Evolutionary conservation across 2,888 invertebrate species (phyloP).

Genomic region (Spialia ferax): DNA sequence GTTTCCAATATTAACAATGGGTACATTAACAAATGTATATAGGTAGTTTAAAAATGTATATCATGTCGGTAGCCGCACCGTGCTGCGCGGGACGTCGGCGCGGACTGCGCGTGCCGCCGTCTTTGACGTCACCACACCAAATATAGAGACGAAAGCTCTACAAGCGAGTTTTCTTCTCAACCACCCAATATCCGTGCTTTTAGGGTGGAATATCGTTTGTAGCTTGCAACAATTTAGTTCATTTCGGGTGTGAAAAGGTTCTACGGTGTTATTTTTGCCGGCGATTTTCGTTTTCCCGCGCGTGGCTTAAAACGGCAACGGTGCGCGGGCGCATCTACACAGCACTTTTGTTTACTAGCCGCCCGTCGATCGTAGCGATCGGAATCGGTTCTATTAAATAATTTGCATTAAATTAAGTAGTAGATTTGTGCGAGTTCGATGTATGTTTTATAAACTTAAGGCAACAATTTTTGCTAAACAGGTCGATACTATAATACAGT

Average conservation of each 20-base stretch:
- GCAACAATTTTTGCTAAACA: not conserved
- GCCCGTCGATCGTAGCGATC: slow-evolving; percentile 20
- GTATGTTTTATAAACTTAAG: not conserved
- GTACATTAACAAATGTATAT: slow-evolving; percentile 41
- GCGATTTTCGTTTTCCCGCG: slow-evolving; percentile 76
- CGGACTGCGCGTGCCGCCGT: slow-evolving; percentile 73
- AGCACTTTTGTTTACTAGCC: slow-evolving; percentile 67
- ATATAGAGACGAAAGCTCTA: slow-evolving; percentile 65
- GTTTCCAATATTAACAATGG: slow-evolving; percentile 24
- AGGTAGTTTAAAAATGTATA: slow-evolving; percentile 38
- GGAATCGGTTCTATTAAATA: slow-evolving; percentile 20
- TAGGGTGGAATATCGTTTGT: slow-evolving; percentile 54
- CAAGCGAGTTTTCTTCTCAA: slow-evolving; percentile 54
- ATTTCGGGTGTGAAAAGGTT: slow-evolving; percentile 66
- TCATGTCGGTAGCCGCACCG: slow-evolving; percentile 59
- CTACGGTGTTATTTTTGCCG: slow-evolving; percentile 82
- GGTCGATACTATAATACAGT: too few species aligned
- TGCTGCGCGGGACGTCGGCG: slow-evolving; percentile 67
- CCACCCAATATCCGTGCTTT: slow-evolving; percentile 13
- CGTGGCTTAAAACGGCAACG: slow-evolving; percentile 83
- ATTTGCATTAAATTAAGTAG: slow-evolving; percentile 24
- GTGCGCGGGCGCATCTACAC: slow-evolving; percentile 56
- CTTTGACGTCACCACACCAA: slow-evolving; percentile 74
- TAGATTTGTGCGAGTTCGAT: slow-evolving; percentile 13
- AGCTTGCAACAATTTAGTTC: slow-evolving; percentile 48